These are phyloP conservation scores for Ameiurus melas DNA, from an alignment of 2,113 vertebrate species.

Conservation along the genomic window DNA sequence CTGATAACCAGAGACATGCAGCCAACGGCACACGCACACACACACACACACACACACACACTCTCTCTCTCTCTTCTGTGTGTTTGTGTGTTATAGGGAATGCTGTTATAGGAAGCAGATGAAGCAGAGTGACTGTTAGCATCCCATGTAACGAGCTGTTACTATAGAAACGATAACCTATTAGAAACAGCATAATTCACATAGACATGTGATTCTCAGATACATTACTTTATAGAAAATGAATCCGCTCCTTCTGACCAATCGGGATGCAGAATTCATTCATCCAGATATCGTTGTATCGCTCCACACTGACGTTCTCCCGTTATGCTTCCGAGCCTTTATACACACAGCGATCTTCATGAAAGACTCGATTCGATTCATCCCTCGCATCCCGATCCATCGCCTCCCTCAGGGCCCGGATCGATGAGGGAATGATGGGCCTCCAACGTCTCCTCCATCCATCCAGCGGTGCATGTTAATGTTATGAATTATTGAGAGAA, in stretches of 20 bases:
- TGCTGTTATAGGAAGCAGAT: background rate
- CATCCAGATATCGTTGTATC: too few relatives aligned
- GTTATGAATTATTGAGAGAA: slow-evolving; percentile 84
- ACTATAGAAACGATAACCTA: background rate
- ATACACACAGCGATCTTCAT: slow-evolving; percentile 12
- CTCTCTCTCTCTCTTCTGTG: too few relatives aligned
- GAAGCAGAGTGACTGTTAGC: too few relatives aligned
- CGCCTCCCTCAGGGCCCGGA: slow-evolving; percentile 68
- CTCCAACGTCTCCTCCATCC: slow-evolving; percentile 79
- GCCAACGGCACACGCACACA: background rate
- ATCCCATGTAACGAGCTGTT: background rate
- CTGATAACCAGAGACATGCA: background rate
- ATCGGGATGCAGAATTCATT: background rate
- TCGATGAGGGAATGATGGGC: slow-evolving; percentile 81
- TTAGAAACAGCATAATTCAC: background rate
- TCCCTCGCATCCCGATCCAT: slow-evolving; percentile 76
- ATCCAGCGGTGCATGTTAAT: slow-evolving; percentile 82
- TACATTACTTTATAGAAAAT: background rate
- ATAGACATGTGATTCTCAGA: background rate
- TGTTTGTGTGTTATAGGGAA: too few relatives aligned
- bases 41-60: background rate
- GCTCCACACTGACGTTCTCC: too few relatives aligned
- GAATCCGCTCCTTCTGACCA: background rate
- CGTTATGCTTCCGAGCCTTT: background rate
- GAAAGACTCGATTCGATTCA: slow-evolving; percentile 66